Evolutionary conservation across 1,140 invertebrate species (phyloP), one percentile per base, ranked within the genome.

Genomic region (Camponotus pennsylvanicus): DNA sequence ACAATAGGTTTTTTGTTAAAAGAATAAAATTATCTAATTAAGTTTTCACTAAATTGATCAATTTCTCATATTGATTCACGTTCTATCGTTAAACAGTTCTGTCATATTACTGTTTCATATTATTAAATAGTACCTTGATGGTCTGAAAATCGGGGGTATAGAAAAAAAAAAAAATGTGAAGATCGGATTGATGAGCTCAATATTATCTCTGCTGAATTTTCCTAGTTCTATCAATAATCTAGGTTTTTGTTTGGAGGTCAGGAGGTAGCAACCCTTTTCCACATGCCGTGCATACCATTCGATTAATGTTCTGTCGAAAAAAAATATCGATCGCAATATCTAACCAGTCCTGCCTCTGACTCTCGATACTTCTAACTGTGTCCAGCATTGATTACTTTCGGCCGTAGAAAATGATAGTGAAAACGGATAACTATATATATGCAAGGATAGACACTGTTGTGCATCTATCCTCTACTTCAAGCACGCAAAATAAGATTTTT

Each of bases 361-460:
- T n/a, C 86, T 87, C 86, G 79, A 86, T 87, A 71, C 71, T 87
- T 87, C n/a, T n/a, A 84, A 87, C 86, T 76, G 21, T 84, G 45
- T 84, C 78, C 79, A 61, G 79, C 86, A 87, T 87, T 87, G 86
- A 87, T 87, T 87, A 87, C 49, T 87, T 84, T 83, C 37, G 79
- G 42, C 61, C 21, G 6, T 76, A 32, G 37, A 49, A 73, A 87
- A 87, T 83, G 70, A 84, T 59, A 84, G 59, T 75, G 52, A 42
- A 57, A 73, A n/a, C 55, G 57, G 49, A 78, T 78, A 85, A 69
- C 49, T 8, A 40, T 18, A 18, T 1, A 40, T 15, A 57, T 45
- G n/a, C n/a, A 21, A 13, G 42, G 27, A 75, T 42, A 64, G 21
- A 15, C 32, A 42, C 32, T 27, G 37, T 34, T 27, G 5, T 15